Percentiles rank a stretch among this genome's conserved stretches.
Conservation (phyloP, 2,797 vertebrate species). For the Nannoperca australis region DNA sequence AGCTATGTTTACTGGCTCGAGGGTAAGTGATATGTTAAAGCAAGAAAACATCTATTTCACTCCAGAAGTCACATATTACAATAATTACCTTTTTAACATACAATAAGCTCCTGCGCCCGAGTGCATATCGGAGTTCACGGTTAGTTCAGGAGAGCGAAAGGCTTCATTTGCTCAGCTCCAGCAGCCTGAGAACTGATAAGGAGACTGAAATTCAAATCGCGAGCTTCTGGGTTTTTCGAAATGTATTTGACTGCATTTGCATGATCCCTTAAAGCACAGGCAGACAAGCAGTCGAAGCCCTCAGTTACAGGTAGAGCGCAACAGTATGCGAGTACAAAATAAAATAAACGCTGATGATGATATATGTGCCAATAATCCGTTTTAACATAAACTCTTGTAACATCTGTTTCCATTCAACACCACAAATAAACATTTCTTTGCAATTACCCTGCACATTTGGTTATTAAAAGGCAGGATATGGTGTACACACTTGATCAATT, state of each 20-base stretch:
- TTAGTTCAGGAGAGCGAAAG: constrained; percentile 45
- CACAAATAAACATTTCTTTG: neutral
- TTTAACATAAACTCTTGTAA: neutral
- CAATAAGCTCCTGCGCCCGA: constrained; percentile 6
- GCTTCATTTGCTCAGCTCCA: constrained; percentile 37
- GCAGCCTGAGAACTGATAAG: constrained; percentile 46
- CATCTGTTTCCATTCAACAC: neutral
- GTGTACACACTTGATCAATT: neutral
- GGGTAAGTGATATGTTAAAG: constrained; percentile 18
- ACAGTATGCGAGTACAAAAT: neutral
- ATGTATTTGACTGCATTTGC: constrained; percentile 14
- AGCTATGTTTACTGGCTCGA: constrained; percentile 13
- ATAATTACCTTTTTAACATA: constrained; percentile 4
- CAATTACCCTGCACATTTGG: neutral
- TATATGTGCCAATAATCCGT: neutral
- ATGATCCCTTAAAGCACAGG: constrained; percentile 1
- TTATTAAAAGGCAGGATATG: neutral
- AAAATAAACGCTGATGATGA: neutral
- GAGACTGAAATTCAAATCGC: constrained; percentile 42
- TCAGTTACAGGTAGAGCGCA: neutral
- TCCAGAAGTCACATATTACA: neutral
- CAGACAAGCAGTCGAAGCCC: constrained; percentile 3
- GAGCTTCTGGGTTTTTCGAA: constrained; percentile 20
- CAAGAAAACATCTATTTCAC: constrained; percentile 19
- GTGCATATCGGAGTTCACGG: constrained; percentile 28